Evolutionary conservation across 1,140 invertebrate species (phyloP).

Genomic region (Drosophila paulistorum): DNA sequence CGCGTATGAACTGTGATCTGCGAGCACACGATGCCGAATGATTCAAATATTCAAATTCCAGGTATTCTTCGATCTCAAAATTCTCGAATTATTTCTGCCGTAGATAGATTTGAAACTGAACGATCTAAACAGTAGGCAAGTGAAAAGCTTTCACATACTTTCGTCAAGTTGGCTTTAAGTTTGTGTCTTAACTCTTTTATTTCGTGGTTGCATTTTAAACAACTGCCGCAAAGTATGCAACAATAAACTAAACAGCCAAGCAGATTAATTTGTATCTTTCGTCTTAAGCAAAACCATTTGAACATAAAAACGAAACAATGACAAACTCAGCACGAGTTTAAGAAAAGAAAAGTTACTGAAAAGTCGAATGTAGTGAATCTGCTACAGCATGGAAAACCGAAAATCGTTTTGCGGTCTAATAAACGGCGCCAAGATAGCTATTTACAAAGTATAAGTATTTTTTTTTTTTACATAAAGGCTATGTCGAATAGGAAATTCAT

Average conservation of each 20-base stretch:
- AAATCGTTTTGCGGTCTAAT: constrained; percentile 66
- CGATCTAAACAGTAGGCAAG: not conserved
- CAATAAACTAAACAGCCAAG: not conserved
- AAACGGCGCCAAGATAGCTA: constrained; percentile 27
- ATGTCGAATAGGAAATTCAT: constrained; percentile 8
- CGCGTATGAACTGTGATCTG: too few relatives aligned
- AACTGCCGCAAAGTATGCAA: constrained; percentile 51
- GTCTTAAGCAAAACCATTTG: too few relatives aligned
- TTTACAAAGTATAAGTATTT: too few relatives aligned
- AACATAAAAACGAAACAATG: not conserved
- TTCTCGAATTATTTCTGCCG: too few relatives aligned
- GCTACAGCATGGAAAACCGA: constrained; percentile 38
- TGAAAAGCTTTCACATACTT: constrained; percentile 35
- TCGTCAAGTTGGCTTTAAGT: constrained; percentile 45
- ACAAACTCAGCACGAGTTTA: not conserved
- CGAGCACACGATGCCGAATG: too few relatives aligned
- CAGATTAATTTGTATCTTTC: too few relatives aligned
- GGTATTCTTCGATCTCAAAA: too few relatives aligned
- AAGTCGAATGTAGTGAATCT: constrained; percentile 69
- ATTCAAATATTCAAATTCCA: too few relatives aligned
- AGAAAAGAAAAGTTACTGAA: constrained; percentile 67
- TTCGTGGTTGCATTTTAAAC: constrained; percentile 8
- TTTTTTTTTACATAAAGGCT: not conserved
- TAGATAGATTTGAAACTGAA: not conserved
- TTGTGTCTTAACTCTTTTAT: constrained; percentile 73